A percentile compares a stretch with the other conserved stretches of the same genome.
Evolutionary conservation across 2,113 vertebrate genomes (phyloP).

Genomic region (Eulemur macaco): DNA sequence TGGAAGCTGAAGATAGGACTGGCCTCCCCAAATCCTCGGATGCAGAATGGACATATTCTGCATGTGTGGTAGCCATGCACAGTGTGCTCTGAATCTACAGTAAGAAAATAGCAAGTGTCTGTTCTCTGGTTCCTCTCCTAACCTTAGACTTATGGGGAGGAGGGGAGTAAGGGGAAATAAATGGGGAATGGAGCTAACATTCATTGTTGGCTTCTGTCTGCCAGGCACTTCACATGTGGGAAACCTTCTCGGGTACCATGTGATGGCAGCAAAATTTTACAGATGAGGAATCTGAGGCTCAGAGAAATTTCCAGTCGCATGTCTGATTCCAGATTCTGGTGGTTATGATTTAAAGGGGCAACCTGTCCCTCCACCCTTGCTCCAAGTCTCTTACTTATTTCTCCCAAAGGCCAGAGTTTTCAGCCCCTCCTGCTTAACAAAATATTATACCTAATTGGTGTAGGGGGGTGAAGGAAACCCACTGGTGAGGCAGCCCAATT

Average conservation of each 20-base stretch:
- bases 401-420: neutral
- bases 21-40: slow-evolving; percentile 38
- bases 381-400: slow-evolving; percentile 54
- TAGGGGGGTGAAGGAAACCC: neutral
- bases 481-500: neutral
- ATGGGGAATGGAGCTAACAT: neutral
- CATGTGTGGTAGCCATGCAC: neutral
- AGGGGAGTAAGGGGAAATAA: neutral
- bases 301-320: slow-evolving; percentile 42
- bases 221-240: neutral
- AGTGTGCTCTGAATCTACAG: neutral
- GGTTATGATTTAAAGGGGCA: slow-evolving; percentile 59
- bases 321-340: slow-evolving; percentile 47
- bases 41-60: neutral
- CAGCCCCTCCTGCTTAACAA: slow-evolving; percentile 13
- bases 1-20: neutral
- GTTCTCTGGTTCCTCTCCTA: slow-evolving; percentile 4
- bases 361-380: neutral
- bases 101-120: slow-evolving; percentile 38
- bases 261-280: slow-evolving; percentile 51
- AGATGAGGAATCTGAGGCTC: slow-evolving; percentile 56
- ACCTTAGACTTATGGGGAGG: neutral
- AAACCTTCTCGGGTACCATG: neutral
- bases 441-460: neutral
- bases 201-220: slow-evolving; percentile 45